phyloP scores from a whole-genome alignment of 2,888 invertebrate genomes.

The Lacanobia wlatinum region DNA sequence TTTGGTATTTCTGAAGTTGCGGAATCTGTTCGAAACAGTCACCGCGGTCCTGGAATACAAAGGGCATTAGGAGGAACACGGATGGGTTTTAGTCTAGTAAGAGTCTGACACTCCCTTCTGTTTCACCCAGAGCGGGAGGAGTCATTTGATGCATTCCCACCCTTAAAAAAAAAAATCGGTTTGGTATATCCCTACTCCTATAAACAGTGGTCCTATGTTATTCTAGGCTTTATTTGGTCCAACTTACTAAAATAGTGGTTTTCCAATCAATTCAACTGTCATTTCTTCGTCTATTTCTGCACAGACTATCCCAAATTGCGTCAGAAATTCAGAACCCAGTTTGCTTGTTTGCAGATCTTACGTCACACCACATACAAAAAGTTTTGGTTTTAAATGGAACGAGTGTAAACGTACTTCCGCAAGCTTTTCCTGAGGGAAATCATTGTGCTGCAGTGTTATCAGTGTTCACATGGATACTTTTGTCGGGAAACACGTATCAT shows the following conservation, averaged over 20 bases:
- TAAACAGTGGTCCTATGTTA: background rate
- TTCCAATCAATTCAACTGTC: background rate
- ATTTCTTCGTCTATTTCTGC: background rate
- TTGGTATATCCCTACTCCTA: no score
- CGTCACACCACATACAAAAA: conserved; percentile 16
- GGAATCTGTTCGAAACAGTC: no score
- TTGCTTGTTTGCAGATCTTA: conserved; percentile 36
- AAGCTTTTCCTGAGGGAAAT: conserved; percentile 42
- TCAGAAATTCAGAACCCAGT: conserved; percentile 13
- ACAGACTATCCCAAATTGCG: background rate
- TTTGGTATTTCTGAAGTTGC: background rate
- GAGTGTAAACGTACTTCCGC: conserved; percentile 11
- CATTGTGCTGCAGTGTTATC: conserved; percentile 33
- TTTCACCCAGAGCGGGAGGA: no score
- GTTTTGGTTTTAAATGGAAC: conserved; percentile 1
- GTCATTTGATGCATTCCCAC: no score
- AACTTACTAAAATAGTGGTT: background rate
- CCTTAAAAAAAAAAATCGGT: background rate
- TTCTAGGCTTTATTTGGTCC: no score
- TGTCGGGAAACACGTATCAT: conserved; percentile 11
- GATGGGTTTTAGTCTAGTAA: no score
- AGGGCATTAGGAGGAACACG: no score
- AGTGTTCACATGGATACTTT: conserved; percentile 18
- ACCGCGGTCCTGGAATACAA: no score
- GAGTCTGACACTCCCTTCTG: no score